These are phyloP conservation scores for Formicarius rufipectus DNA, from an alignment of 2,113 vertebrate species.

Conservation along the genomic window DNA sequence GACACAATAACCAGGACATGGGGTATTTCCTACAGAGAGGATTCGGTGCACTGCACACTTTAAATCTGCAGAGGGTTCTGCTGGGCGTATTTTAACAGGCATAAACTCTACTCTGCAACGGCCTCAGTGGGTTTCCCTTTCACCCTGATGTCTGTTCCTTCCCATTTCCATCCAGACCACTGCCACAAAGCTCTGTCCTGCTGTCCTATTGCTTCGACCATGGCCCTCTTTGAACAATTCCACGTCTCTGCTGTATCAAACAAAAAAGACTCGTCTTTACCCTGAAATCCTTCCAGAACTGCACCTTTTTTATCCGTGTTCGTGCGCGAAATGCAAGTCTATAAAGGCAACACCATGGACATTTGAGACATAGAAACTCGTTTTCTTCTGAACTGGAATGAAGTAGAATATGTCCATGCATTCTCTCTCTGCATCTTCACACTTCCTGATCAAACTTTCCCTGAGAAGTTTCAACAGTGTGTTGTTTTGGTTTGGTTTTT, in stretches of 20 bases:
- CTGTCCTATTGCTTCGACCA: background rate
- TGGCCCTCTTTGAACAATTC: background rate
- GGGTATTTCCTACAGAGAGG: background rate
- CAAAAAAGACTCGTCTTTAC: background rate
- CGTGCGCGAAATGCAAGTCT: background rate
- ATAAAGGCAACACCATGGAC: background rate
- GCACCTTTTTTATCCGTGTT: background rate
- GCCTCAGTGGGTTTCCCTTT: background rate
- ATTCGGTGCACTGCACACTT: background rate
- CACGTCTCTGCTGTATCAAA: background rate
- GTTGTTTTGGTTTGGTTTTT: background rate
- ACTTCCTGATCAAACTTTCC: background rate
- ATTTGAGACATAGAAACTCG: accelerated
- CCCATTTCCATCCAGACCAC: background rate
- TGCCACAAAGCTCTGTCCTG: background rate
- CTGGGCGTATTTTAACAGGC: background rate
- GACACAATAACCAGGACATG: no score
- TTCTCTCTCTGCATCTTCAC: background rate
- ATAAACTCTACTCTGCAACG: background rate
- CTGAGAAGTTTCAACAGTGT: background rate
- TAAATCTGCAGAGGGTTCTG: background rate
- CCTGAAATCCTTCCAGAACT: background rate
- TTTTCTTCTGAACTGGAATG: background rate
- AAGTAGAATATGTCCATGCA: background rate
- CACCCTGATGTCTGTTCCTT: background rate